Conservation (phyloP, 1,140 invertebrate genomes). For the Drosophila micromelanica region DNA sequence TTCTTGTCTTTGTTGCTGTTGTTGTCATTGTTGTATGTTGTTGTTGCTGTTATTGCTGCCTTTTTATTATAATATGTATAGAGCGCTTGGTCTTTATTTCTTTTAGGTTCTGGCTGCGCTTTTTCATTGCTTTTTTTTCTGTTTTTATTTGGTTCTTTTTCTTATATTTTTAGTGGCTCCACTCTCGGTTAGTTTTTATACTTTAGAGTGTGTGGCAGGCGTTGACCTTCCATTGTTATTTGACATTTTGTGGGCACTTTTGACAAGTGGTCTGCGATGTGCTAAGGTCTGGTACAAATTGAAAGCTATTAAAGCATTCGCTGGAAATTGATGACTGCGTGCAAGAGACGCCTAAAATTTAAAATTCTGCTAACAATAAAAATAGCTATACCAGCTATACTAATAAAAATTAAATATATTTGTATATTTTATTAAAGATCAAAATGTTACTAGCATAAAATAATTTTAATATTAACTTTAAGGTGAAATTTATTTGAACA, state of each 20-base stretch:
- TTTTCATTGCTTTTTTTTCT: constrained; percentile 33
- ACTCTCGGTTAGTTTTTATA: constrained; percentile 28
- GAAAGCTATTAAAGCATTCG: constrained; percentile 30
- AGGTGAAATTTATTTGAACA: too few species aligned
- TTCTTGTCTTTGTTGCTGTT: constrained; percentile 38
- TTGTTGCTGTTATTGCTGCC: constrained; percentile 1
- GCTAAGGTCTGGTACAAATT: constrained; percentile 18
- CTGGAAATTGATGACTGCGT: constrained; percentile 22
- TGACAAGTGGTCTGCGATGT: constrained; percentile 23
- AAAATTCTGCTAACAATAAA: too few species aligned
- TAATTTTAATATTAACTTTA: too few species aligned
- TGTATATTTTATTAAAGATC: not conserved
- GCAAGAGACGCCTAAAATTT: too few species aligned
- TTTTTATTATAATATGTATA: constrained; percentile 43
- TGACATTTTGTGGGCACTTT: constrained; percentile 46
- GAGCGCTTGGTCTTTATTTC: constrained; percentile 11
- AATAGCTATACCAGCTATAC: too few species aligned
- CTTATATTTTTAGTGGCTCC: constrained; percentile 20
- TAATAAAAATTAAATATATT: too few species aligned
- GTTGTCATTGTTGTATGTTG: not conserved
- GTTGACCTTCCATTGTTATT: constrained; percentile 58
- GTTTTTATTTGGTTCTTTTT: constrained; percentile 19
- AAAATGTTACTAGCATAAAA: too few species aligned
- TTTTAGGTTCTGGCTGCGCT: constrained; percentile 29
- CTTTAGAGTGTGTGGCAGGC: constrained; percentile 28